A percentile compares a stretch with the other conserved stretches of the same genome.
Evolutionary conservation across 2,113 vertebrate genomes (phyloP).

Genomic region (Terrapene triunguis): DNA sequence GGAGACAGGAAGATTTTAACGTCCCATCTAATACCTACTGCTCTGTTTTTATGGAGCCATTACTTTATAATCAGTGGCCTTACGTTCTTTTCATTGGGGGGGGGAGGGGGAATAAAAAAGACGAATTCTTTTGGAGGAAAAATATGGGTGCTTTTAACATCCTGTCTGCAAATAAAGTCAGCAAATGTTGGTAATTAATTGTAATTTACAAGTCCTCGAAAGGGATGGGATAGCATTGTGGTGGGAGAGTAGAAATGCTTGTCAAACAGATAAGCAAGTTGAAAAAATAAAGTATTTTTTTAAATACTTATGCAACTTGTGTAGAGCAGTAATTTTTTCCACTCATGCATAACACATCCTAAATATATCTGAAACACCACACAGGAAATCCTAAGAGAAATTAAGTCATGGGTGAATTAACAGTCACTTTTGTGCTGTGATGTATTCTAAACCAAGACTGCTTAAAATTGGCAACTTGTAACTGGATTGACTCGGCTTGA

Average conservation of each 20-base stretch:
- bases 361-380: slow-evolving; percentile 17
- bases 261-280: slow-evolving; percentile 54
- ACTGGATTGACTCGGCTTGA: slow-evolving; percentile 65
- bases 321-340: slow-evolving; percentile 23
- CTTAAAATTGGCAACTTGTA: slow-evolving; percentile 3
- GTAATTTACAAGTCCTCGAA: slow-evolving; percentile 51
- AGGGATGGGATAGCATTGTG: slow-evolving; percentile 5
- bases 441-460: slow-evolving; percentile 16
- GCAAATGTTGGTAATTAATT: neutral
- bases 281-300: slow-evolving; percentile 78
- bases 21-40: neutral
- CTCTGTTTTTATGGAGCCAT: slow-evolving; percentile 1
- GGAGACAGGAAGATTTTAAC: neutral
- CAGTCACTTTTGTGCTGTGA: slow-evolving; percentile 43
- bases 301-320: slow-evolving; percentile 51
- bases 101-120: neutral
- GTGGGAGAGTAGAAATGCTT: slow-evolving; percentile 39
- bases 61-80: slow-evolving; percentile 61
- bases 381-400: slow-evolving; percentile 42
- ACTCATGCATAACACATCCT: slow-evolving; percentile 27
- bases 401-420: slow-evolving; percentile 35
- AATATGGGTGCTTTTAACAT: slow-evolving; percentile 11
- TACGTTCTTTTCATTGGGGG: slow-evolving; percentile 47
- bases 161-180: slow-evolving; percentile 19
- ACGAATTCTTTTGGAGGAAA: neutral